Evolutionary conservation across 2,797 vertebrate genomes (phyloP).

Genomic region (Nothura maculosa): DNA sequence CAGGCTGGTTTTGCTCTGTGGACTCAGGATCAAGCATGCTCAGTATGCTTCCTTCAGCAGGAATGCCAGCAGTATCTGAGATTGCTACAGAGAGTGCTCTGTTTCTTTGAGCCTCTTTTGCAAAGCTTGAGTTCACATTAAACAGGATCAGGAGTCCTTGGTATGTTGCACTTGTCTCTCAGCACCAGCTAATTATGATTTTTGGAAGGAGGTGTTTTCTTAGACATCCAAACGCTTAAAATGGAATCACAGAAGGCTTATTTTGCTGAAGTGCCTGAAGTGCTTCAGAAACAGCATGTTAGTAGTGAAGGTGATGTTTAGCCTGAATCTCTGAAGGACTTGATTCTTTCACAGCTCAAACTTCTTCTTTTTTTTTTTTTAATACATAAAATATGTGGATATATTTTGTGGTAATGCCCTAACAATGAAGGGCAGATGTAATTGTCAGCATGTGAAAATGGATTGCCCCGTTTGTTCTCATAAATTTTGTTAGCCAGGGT

Average conservation of each 20-base stretch:
- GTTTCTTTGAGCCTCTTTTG: not conserved
- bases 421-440: not conserved
- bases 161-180: not conserved
- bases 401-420: not conserved
- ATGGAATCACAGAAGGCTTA: not conserved
- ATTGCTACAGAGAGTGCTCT: constrained; percentile 25
- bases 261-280: not conserved
- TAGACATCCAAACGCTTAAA: not conserved
- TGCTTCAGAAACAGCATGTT: not conserved
- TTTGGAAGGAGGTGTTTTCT: not conserved
- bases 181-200: not conserved
- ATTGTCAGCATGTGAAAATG: constrained; percentile 3
- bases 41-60: constrained; percentile 7
- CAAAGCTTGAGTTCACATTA: not conserved
- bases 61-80: constrained; percentile 31
- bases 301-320: not conserved
- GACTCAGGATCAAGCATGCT: constrained; percentile 31
- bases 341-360: not conserved
- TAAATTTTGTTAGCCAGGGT: constrained; percentile 14
- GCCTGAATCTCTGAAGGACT: not conserved
- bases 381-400: not conserved
- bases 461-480: constrained; percentile 18
- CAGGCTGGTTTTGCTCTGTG: constrained; percentile 11
- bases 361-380: too few relatives aligned
- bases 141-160: not conserved